Evolutionary conservation across 2,888 invertebrate genomes (phyloP).

Genomic region (Neoaliturus tenellus): DNA sequence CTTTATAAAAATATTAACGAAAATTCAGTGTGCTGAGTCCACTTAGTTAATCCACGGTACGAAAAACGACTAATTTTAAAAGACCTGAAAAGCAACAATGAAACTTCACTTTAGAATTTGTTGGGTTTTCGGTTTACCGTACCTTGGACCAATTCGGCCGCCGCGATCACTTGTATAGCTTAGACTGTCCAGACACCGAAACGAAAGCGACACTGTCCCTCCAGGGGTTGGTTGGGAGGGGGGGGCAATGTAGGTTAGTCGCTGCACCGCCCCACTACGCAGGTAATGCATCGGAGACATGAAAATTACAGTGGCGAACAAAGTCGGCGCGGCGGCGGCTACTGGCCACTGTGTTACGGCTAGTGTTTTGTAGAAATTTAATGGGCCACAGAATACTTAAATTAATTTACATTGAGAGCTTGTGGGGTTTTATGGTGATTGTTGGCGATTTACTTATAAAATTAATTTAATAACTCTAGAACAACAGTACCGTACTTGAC

Average conservation of each 20-base stretch:
- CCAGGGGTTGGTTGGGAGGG: neutral
- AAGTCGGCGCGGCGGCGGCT: neutral
- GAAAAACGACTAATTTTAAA: no score
- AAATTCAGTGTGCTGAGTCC: no score
- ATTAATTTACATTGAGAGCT: no score
- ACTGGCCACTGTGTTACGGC: no score
- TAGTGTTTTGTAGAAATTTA: no score
- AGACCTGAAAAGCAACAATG: neutral
- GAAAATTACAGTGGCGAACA: neutral
- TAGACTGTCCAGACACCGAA: slow-evolving; percentile 24
- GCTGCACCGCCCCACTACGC: slow-evolving; percentile 30
- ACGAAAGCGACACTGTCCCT: slow-evolving; percentile 34
- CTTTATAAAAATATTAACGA: no score
- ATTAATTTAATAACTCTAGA: no score
- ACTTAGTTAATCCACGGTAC: no score
- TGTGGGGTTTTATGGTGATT: no score
- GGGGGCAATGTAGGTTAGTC: slow-evolving; percentile 32
- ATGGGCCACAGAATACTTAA: no score
- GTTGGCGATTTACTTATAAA: no score
- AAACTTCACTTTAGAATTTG: neutral
- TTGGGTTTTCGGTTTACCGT: neutral
- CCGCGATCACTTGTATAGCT: neutral
- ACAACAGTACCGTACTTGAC: no score
- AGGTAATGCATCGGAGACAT: neutral
- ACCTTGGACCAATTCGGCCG: neutral